phyloP scores from a whole-genome alignment of 1,140 invertebrate species.

The Lordiphosa mommai region DNA sequence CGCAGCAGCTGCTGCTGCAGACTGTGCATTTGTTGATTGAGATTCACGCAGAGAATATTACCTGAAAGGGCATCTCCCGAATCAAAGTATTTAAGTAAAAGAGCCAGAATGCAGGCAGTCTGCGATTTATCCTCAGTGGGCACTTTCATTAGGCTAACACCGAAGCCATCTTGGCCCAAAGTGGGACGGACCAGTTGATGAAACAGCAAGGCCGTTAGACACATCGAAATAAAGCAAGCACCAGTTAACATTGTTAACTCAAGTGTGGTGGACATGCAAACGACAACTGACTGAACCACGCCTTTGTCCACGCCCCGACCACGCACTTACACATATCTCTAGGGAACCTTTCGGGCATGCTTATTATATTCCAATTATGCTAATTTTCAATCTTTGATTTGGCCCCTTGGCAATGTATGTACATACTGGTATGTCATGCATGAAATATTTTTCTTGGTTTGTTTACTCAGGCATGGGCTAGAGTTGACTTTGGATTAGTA shows the following conservation, averaged over 20 bases:
- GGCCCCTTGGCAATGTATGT: slow-evolving; percentile 15
- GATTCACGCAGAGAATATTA: slow-evolving; percentile 49
- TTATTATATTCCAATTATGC: slow-evolving; percentile 69
- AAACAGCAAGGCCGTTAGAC: slow-evolving; percentile 21
- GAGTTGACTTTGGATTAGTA: slow-evolving; percentile 3
- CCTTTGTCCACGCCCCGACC: slow-evolving; percentile 22
- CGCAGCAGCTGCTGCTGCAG: slow-evolving; percentile 46
- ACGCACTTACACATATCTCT: slow-evolving; percentile 20
- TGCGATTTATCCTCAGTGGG: slow-evolving; percentile 32
- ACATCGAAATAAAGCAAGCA: slow-evolving; percentile 2
- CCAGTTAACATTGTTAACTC: slow-evolving; percentile 12
- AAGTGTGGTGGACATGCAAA: slow-evolving; percentile 39
- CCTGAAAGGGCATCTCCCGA: slow-evolving; percentile 58
- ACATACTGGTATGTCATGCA: slow-evolving; percentile 1
- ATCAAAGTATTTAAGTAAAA: slow-evolving; percentile 65
- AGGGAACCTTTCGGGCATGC: slow-evolving; percentile 18
- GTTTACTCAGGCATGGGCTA: slow-evolving; percentile 28
- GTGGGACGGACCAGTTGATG: not conserved
- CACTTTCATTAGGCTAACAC: slow-evolving; percentile 60
- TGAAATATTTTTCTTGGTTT: slow-evolving; percentile 23
- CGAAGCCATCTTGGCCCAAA: slow-evolving; percentile 32
- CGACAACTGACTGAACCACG: slow-evolving; percentile 50
- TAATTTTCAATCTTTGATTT: slow-evolving; percentile 57
- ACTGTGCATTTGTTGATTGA: slow-evolving; percentile 27
- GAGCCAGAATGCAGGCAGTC: slow-evolving; percentile 45